Base-by-base conservation (phyloP, 2,797 vertebrate genomes). In the Nyctibius grandis region DNA sequence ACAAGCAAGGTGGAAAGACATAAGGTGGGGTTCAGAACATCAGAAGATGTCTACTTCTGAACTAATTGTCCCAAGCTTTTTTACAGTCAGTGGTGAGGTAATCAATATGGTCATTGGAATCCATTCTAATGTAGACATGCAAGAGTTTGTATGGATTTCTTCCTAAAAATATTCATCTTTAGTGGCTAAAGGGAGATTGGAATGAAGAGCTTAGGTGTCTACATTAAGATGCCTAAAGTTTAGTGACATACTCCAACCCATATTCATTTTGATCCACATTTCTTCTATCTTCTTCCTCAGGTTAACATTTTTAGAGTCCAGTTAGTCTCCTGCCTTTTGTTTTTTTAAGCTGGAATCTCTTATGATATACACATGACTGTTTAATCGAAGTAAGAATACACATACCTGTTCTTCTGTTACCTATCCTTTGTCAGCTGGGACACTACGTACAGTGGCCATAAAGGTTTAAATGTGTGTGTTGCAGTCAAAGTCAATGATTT, bases 361-460 rank as follows among this genome's bases (percentile, higher is more conserved):
- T 42, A 34, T 44, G 19, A 89, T 29, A 50, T 23, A 69, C 12
- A 16, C 4, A 12, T 38, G 28, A 61, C 19, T 19, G 31, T 64
- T 84, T 56, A 76, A 86, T 91, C 25, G n/a, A 82, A 60, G 33
- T 19, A 77, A 44, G 56, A 64, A 80, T 82, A 38, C 12, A 28
- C 21, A 79, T 50, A 16, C 18, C 13, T 82, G 9, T 63, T 63
- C 17, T 73, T 85, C 45, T 82, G 85, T 89, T 70, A 56, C 18
- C 5, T 83, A 7, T 56, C 13, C n/a, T 84, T 88, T 23, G 29
- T 70, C 74, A 85, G 22, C 42, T 91, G 34, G 12, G 31, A 3
- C 12, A n/a, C 6, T 54, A 11, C 0, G 1, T 38, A 34, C 23
- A 64, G 57, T 15, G 53, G 34, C 20, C 8, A 1, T 11, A 5